These are phyloP conservation scores for Morone saxatilis DNA, from an alignment of 2,113 vertebrate species.

Conservation along the genomic window DNA sequence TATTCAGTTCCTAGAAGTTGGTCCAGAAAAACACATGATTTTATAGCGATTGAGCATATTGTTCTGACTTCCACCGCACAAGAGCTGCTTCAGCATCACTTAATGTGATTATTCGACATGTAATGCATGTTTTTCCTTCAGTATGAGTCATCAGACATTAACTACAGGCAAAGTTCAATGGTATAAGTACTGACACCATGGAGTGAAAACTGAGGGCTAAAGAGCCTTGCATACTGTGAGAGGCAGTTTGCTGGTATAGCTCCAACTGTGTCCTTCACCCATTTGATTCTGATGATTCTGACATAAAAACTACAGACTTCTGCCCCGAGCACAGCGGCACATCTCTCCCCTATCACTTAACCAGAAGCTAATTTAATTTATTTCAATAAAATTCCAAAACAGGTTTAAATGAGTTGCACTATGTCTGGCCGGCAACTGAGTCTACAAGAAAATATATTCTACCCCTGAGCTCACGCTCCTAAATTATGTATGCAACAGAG, in stretches of 20 bases:
- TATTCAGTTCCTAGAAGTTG: conserved; percentile 4
- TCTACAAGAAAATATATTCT: conserved; percentile 59
- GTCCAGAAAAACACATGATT: background rate
- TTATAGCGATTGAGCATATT: background rate
- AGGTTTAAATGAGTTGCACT: background rate
- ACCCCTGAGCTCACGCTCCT: conserved; percentile 60
- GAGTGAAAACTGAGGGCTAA: conserved; percentile 29
- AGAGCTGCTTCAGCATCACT: background rate
- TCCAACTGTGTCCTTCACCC: conserved; percentile 21
- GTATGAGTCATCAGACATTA: conserved; percentile 12
- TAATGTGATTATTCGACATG: conserved; percentile 10
- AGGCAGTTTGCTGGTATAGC: conserved; percentile 12
- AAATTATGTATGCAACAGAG: conserved; percentile 67
- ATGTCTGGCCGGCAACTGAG: conserved; percentile 19
- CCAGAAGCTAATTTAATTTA: conserved; percentile 38
- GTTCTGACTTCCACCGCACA: conserved; percentile 8
- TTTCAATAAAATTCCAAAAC: conserved; percentile 34
- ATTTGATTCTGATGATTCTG: conserved; percentile 29
- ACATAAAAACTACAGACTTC: conserved; percentile 34
- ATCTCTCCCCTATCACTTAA: conserved; percentile 25
- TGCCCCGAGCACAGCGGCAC: conserved; percentile 1
- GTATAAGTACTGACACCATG: conserved; percentile 10
- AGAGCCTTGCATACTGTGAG: background rate
- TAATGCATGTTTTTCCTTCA: conserved; percentile 1
- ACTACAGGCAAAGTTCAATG: conserved; percentile 9